phyloP scores from a whole-genome alignment of 2,113 vertebrate genomes.

The Chinchilla lanigera region DNA sequence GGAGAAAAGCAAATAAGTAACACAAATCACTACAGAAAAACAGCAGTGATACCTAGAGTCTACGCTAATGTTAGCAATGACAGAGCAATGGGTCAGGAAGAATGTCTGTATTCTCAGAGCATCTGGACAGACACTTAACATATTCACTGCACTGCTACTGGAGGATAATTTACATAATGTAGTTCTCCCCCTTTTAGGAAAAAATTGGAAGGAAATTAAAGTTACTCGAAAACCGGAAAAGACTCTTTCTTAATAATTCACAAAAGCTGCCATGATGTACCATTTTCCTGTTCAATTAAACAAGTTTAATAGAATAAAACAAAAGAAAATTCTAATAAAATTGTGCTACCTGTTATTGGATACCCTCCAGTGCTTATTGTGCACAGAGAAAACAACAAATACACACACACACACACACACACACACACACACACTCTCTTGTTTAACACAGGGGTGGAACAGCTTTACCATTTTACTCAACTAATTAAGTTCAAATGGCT shows the following conservation, averaged over 20 bases:
- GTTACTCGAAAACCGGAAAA: neutral
- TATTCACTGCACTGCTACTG: neutral
- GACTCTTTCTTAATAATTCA: neutral
- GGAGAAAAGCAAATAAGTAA: neutral
- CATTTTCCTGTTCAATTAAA: neutral
- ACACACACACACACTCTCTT: neutral
- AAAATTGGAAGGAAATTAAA: neutral
- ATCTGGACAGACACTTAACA: neutral
- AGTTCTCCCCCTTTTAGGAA: neutral
- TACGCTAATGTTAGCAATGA: neutral
- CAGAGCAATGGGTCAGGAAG: neutral
- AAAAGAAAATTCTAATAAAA: neutral
- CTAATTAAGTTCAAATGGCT: neutral
- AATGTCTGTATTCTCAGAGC: neutral
- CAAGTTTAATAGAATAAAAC: neutral
- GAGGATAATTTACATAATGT: neutral
- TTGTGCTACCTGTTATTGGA: neutral
- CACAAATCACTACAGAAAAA: neutral
- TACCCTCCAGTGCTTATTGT: neutral
- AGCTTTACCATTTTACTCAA: neutral
- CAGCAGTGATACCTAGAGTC: neutral
- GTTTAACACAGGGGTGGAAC: neutral
- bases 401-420: neutral
- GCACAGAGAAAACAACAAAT: neutral
- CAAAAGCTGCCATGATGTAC: neutral